Evolutionary conservation across 2,888 invertebrate genomes (phyloP).

Genomic region (Platycheirus albimanus): DNA sequence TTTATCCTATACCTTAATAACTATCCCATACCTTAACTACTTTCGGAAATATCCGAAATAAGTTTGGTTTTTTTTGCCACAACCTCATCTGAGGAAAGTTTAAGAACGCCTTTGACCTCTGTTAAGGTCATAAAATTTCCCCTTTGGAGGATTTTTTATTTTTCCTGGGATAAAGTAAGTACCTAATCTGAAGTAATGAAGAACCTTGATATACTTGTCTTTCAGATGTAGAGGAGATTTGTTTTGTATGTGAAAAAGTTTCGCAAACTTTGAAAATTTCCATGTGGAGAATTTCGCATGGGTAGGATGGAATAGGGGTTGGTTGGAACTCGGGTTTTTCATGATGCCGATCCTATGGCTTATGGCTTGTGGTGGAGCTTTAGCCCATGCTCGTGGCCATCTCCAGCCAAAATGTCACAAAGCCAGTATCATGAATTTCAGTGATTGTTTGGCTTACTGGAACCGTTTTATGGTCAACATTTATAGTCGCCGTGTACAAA

Average conservation of each 20-base stretch:
- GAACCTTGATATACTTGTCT: too few species aligned
- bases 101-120: neutral
- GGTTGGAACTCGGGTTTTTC: slow-evolving; percentile 29
- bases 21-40: neutral
- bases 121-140: neutral
- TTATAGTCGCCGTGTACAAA: neutral
- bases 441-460: neutral
- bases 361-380: neutral
- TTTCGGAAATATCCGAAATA: neutral
- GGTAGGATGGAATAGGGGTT: slow-evolving; percentile 22
- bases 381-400: neutral
- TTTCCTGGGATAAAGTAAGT: neutral
- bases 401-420: neutral
- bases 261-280: neutral
- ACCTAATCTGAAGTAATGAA: neutral
- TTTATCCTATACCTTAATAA: neutral
- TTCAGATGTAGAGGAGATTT: too few species aligned
- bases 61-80: neutral
- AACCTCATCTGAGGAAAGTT: neutral
- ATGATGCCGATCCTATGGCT: neutral
- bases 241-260: too few species aligned
- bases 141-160: neutral
- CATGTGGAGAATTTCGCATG: too few species aligned
- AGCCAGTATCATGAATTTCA: neutral
- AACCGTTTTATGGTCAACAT: neutral